Evolutionary conservation across 2,113 vertebrate species (phyloP).

Genomic region (Diadophis punctatus): DNA sequence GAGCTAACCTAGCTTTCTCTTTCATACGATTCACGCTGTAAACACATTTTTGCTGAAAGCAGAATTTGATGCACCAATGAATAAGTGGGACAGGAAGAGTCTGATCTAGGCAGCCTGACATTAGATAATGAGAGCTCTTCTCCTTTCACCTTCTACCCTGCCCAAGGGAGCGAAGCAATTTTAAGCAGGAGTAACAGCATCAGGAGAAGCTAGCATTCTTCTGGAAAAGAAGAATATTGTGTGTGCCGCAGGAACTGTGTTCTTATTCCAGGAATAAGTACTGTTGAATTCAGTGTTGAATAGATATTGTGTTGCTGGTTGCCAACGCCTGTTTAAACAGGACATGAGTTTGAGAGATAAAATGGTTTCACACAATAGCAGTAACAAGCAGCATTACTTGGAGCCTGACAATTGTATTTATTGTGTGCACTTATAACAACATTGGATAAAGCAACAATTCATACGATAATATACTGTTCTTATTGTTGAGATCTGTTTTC

Average conservation of each 20-base stretch:
- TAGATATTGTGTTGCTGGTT: neutral
- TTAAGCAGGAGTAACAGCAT: neutral
- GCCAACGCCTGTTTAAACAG: neutral
- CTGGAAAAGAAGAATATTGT: neutral
- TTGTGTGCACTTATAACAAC: neutral
- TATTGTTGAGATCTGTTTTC: neutral
- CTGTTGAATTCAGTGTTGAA: neutral
- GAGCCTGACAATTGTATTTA: neutral
- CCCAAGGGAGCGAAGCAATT: neutral
- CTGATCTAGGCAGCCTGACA: constrained; percentile 7
- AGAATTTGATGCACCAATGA: constrained; percentile 24
- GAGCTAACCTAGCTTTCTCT: neutral
- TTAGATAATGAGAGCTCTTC: neutral
- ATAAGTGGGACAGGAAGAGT: constrained; percentile 17
- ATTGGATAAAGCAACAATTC: neutral
- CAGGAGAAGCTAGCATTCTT: neutral
- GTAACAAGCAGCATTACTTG: too few relatives aligned
- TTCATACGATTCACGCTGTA: neutral
- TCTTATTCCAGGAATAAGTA: neutral
- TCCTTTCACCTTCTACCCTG: neutral
- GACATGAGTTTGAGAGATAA: neutral
- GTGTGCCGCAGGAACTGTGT: neutral
- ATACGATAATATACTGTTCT: neutral
- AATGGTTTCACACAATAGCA: neutral
- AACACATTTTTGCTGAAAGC: constrained; percentile 28